Evolutionary conservation across 2,113 vertebrate genomes (phyloP).

Genomic region (Pollachius pollachius): DNA sequence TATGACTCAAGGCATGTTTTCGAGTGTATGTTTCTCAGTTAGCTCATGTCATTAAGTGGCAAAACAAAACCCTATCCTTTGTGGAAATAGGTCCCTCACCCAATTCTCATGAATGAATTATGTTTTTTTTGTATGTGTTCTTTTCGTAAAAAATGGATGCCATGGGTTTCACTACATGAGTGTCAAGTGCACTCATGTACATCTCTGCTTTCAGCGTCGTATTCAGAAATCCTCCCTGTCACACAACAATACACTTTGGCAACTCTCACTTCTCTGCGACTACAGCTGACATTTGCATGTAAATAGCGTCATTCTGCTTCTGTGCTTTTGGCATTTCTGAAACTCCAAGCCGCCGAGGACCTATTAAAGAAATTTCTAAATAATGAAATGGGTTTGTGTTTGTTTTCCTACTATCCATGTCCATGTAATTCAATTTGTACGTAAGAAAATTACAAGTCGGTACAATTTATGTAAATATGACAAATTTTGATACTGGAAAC

Average conservation of each 20-base stretch:
- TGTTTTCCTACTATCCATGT: constrained; percentile 33
- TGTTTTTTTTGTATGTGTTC: neutral
- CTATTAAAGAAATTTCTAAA: constrained; percentile 51
- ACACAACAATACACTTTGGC: constrained; percentile 68
- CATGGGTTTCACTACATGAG: constrained; percentile 40
- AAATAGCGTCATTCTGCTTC: constrained; percentile 61
- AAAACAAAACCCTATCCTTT: constrained; percentile 32
- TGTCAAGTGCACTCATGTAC: constrained; percentile 40
- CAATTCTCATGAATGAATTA: constrained; percentile 36
- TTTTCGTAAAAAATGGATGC: constrained; percentile 26
- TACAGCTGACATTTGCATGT: constrained; percentile 67
- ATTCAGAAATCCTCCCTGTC: constrained; percentile 63
- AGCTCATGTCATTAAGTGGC: constrained; percentile 49
- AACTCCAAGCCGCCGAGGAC: constrained; percentile 44
- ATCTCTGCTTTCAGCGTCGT: constrained; percentile 42
- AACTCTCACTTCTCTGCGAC: constrained; percentile 65
- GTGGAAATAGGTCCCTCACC: constrained; percentile 29
- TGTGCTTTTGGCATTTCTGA: constrained; percentile 55
- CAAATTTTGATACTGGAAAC: too few relatives aligned
- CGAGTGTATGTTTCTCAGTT: constrained; percentile 51
- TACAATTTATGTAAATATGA: too few relatives aligned
- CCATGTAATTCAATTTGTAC: too few relatives aligned
- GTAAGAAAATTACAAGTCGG: too few relatives aligned
- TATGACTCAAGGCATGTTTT: constrained; percentile 56
- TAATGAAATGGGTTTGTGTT: constrained; percentile 30